phyloP scores from a whole-genome alignment of 2,113 vertebrate genomes.

The Physeter macrocephalus region DNA sequence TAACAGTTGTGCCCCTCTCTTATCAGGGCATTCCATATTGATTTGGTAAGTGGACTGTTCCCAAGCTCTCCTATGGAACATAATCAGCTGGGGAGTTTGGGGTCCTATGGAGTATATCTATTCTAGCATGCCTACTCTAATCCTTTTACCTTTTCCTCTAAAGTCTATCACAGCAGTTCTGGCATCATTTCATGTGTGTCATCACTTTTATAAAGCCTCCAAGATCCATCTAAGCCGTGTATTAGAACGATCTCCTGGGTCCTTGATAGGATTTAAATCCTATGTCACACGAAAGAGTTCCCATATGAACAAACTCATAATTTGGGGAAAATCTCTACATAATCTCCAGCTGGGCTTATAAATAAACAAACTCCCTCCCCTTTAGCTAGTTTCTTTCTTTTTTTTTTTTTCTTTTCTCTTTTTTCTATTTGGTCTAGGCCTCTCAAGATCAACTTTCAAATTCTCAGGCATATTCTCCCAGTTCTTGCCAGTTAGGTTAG shows the following conservation, averaged over 20 bases:
- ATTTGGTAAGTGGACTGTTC: neutral
- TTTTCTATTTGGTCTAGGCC: neutral
- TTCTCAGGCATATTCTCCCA: neutral
- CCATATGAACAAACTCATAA: neutral
- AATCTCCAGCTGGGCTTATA: neutral
- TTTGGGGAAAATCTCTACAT: neutral
- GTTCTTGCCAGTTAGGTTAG: neutral
- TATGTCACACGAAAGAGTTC: neutral
- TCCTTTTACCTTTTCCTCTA: neutral
- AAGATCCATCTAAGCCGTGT: neutral
- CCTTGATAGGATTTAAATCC: neutral
- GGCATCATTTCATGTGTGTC: neutral
- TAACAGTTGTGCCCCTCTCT: neutral
- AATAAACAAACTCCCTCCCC: neutral
- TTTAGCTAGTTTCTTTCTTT: neutral
- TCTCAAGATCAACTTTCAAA: neutral
- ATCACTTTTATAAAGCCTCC: neutral
- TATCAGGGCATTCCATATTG: neutral
- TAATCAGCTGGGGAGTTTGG: neutral
- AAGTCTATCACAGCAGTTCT: neutral
- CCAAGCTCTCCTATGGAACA: neutral
- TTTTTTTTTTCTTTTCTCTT: accelerated
- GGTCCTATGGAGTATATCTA: neutral
- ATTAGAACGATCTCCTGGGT: neutral
- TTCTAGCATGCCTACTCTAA: neutral